These are phyloP conservation scores for Ceyx margarethae DNA, from an alignment of 2,113 vertebrate genomes.

Conservation along the genomic window DNA sequence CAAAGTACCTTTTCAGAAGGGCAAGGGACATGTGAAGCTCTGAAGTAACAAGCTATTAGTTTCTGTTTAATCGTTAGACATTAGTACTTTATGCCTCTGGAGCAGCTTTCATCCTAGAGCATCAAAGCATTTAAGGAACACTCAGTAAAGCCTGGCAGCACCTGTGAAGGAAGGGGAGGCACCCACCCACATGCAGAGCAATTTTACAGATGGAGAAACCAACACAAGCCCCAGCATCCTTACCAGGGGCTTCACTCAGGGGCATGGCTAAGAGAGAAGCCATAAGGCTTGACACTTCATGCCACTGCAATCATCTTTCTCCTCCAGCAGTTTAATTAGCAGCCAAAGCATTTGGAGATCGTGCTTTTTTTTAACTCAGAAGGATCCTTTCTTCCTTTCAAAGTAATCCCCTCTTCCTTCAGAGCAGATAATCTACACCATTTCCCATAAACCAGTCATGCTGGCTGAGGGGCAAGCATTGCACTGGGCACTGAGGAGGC, in stretches of 20 bases:
- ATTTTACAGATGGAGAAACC: not conserved
- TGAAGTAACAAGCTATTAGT: not conserved
- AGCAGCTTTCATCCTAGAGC: not conserved
- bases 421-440: conserved; percentile 30
- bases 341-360: conserved; percentile 31
- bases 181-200: not conserved
- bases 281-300: not conserved
- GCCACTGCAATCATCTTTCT: not conserved
- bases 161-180: conserved; percentile 13
- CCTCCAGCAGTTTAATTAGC: conserved; percentile 10
- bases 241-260: not conserved
- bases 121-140: not conserved
- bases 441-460: conserved; percentile 44
- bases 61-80: not conserved
- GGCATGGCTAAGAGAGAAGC: not conserved
- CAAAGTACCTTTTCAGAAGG: not conserved
- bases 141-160: not conserved
- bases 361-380: conserved; percentile 13
- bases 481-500: not conserved
- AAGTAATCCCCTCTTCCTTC: conserved; percentile 50
- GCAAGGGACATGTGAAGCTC: not conserved
- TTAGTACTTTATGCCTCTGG: not conserved
- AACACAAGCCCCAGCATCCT: not conserved
- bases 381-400: conserved; percentile 49
- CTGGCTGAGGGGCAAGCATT: not conserved